phyloP scores from a whole-genome alignment of 2,797 vertebrate genomes.

The Pelochelys cantorii region DNA sequence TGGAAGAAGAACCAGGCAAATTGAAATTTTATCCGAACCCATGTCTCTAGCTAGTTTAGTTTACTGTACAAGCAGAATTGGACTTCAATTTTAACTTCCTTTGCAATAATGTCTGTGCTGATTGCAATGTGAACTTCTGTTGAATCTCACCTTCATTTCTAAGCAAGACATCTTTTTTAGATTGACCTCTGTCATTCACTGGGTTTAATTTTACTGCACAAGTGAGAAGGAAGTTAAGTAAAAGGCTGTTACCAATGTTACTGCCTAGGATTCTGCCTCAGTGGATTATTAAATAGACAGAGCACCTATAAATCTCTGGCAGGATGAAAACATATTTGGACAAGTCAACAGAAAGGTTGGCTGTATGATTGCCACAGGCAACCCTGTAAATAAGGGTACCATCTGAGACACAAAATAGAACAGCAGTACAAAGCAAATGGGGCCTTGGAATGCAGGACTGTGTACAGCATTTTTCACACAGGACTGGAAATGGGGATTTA shows the following conservation, averaged over 20 bases:
- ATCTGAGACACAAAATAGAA: slow-evolving; percentile 10
- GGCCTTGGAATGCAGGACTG: background rate
- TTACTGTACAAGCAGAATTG: background rate
- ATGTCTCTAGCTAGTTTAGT: background rate
- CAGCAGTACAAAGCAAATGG: background rate
- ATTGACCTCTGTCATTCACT: background rate
- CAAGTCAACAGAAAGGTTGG: slow-evolving; percentile 2
- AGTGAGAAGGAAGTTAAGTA: background rate
- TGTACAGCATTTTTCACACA: fast-evolving
- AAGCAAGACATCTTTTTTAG: background rate
- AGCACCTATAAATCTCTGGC: slow-evolving; percentile 4
- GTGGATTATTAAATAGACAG: background rate
- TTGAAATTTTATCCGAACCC: background rate
- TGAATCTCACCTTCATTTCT: slow-evolving; percentile 6
- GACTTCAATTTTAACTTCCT: background rate
- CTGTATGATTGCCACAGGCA: background rate
- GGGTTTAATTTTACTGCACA: background rate
- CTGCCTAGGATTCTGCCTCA: slow-evolving; percentile 19
- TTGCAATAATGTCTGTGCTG: background rate
- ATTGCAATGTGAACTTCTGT: background rate
- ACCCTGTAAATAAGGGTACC: background rate
- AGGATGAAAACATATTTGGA: slow-evolving; percentile 13
- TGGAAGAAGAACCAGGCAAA: fast-evolving
- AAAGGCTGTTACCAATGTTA: background rate
- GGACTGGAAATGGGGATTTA: background rate